A percentile compares a stretch with the other conserved stretches of the same genome.
These are phyloP conservation scores for Meteorus cinctellus DNA, from an alignment of 2,888 invertebrate genomes.

Conservation along the genomic window DNA sequence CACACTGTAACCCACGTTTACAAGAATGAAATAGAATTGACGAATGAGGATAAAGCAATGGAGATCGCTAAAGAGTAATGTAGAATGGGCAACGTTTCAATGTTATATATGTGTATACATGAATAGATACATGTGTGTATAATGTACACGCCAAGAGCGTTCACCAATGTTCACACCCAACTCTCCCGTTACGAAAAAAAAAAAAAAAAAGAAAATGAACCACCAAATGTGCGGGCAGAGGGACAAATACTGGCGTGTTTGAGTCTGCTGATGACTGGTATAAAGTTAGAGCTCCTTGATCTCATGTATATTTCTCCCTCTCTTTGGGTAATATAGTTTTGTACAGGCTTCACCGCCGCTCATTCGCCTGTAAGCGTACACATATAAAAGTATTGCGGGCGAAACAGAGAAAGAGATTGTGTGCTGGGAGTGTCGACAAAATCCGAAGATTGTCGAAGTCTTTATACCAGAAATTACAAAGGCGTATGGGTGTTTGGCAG, in stretches of 20 bases:
- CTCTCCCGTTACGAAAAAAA: constrained; percentile 50
- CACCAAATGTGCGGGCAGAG: constrained; percentile 59
- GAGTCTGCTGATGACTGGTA: constrained; percentile 63
- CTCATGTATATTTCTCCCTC: constrained; percentile 39
- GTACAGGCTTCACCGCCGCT: neutral
- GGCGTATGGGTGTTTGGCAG: neutral
- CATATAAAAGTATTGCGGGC: neutral
- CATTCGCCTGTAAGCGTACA: neutral
- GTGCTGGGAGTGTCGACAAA: neutral
- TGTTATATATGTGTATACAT: constrained; percentile 24
- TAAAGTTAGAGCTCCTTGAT: constrained; percentile 61
- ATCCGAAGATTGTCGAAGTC: constrained; percentile 35
- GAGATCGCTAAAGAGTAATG: constrained; percentile 9
- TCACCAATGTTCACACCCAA: constrained; percentile 53
- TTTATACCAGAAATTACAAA: neutral
- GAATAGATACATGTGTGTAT: constrained; percentile 1
- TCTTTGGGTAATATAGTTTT: constrained; percentile 22
- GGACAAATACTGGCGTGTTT: constrained; percentile 61
- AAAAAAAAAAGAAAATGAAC: constrained; percentile 53
- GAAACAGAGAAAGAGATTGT: neutral
- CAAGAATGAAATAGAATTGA: neutral
- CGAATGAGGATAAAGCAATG: constrained; percentile 15
- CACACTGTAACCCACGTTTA: neutral
- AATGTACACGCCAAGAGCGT: constrained; percentile 3
- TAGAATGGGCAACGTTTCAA: constrained; percentile 26